These are phyloP conservation scores for Listronotus oregonensis DNA, from an alignment of 1,140 invertebrate genomes.

Conservation along the genomic window DNA sequence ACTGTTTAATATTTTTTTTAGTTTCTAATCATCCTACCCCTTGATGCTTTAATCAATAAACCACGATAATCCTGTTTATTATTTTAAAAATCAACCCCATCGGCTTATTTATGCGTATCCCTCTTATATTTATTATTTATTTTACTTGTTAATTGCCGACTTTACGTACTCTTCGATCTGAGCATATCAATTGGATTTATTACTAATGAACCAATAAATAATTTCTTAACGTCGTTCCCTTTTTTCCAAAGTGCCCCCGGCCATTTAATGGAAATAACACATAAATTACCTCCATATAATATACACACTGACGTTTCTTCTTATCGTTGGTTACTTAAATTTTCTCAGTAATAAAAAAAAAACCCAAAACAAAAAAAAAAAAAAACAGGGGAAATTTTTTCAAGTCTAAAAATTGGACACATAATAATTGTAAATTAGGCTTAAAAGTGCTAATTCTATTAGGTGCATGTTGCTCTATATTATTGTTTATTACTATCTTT, in stretches of 20 bases:
- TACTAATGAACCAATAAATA: slow-evolving; percentile 30
- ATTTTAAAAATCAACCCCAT: too few relatives aligned
- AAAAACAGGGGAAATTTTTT: too few relatives aligned
- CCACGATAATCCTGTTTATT: too few relatives aligned
- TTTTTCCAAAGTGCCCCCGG: slow-evolving; percentile 17
- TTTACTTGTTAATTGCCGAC: slow-evolving; percentile 15
- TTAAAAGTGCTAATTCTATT: too few relatives aligned
- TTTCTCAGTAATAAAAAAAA: slow-evolving; percentile 13
- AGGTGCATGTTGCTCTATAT: too few relatives aligned
- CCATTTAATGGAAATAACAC: slow-evolving; percentile 28
- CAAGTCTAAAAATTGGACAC: too few relatives aligned
- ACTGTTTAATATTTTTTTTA: too few relatives aligned
- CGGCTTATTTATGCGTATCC: slow-evolving; percentile 4
- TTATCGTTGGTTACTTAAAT: slow-evolving; percentile 1
- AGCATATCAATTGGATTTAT: slow-evolving; percentile 22
- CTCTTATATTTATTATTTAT: background rate
- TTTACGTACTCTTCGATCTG: slow-evolving; percentile 13
- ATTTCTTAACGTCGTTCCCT: slow-evolving; percentile 21
- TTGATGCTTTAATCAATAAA: too few relatives aligned
- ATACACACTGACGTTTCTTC: slow-evolving; percentile 17
- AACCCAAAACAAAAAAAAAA: too few relatives aligned
- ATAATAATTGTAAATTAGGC: too few relatives aligned
- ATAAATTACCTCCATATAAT: slow-evolving; percentile 23
- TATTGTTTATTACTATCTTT: too few relatives aligned
- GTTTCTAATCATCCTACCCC: too few relatives aligned